A percentile compares a stretch with the other conserved stretches of the same genome.
These are phyloP conservation scores for Silurus asotus DNA, from an alignment of 2,113 vertebrate species.

Conservation along the genomic window DNA sequence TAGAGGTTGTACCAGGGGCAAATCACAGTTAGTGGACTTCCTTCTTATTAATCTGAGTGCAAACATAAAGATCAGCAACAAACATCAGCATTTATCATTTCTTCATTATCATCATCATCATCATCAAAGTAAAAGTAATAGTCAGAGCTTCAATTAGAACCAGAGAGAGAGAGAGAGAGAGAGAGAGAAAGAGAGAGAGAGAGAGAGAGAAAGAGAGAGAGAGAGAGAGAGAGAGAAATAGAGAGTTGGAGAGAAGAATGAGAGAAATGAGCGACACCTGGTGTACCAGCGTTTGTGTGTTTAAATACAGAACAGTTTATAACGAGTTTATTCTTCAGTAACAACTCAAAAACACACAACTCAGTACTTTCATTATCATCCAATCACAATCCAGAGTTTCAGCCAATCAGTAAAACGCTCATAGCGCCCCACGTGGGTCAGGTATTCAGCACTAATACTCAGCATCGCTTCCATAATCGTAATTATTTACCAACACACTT, in stretches of 20 bases:
- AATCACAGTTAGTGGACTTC: slow-evolving; percentile 81
- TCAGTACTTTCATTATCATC: not conserved
- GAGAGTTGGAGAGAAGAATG: too few relatives aligned
- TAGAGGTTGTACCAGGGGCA: slow-evolving; percentile 75
- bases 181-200: not conserved
- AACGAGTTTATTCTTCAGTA: not conserved
- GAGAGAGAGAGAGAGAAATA: not conserved
- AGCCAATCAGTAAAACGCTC: not conserved
- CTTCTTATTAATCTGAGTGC: slow-evolving; percentile 70
- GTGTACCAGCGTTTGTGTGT: not conserved
- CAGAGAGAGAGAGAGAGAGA: slow-evolving; percentile 39
- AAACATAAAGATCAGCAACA: slow-evolving; percentile 60
- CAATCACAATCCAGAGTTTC: not conserved
- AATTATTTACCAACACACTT: not conserved
- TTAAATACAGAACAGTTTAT: not conserved
- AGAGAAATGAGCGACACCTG: not conserved
- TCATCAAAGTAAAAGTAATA: slow-evolving; percentile 56
- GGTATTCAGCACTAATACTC: not conserved
- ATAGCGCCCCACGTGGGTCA: not conserved
- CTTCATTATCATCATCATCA: slow-evolving; percentile 36
- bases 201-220: not conserved
- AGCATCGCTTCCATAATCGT: not conserved
- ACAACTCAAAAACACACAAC: not conserved
- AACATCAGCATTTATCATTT: slow-evolving; percentile 52
- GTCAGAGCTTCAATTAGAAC: slow-evolving; percentile 48